A percentile compares a stretch with the other conserved stretches of the same genome.
Conservation (phyloP, 2,888 invertebrate species). For the Hirtodrosophila duncani region DNA sequence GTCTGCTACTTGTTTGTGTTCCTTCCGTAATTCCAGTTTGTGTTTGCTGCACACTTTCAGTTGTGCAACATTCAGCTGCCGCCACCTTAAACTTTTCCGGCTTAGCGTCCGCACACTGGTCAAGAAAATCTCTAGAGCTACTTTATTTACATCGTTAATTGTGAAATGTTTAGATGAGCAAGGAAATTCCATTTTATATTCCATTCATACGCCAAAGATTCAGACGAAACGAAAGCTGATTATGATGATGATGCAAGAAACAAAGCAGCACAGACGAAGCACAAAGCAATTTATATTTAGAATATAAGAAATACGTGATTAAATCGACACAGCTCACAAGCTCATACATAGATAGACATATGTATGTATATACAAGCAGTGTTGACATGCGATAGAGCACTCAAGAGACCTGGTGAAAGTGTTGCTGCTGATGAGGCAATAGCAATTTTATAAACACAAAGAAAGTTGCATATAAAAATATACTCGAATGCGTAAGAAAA, state of each 20-base stretch:
- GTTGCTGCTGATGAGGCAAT: constrained; percentile 3
- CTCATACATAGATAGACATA: constrained; percentile 26
- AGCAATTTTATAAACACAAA: no score
- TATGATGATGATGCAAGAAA: constrained; percentile 46
- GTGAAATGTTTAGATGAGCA: constrained; percentile 46
- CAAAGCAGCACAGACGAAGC: constrained; percentile 24
- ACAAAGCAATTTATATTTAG: constrained; percentile 26
- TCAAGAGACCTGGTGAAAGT: no score
- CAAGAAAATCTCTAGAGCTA: not conserved
- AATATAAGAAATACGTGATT: constrained; percentile 43
- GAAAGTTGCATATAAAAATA: no score
- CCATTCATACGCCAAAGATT: not conserved
- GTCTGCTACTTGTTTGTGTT: no score
- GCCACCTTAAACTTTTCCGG: not conserved
- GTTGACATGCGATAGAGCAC: no score
- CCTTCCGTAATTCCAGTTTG: not conserved
- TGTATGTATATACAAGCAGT: constrained; percentile 3
- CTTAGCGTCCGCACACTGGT: no score
- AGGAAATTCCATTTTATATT: constrained; percentile 33
- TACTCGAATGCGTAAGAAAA: no score
- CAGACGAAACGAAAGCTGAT: constrained; percentile 1
- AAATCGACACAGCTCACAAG: constrained; percentile 45
- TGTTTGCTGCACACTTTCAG: constrained; percentile 12
- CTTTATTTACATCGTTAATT: constrained; percentile 42
- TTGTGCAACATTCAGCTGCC: constrained; percentile 25